These are phyloP conservation scores for Oncorhynchus tshawytscha DNA, from an alignment of 2,113 vertebrate genomes.

Conservation along the genomic window DNA sequence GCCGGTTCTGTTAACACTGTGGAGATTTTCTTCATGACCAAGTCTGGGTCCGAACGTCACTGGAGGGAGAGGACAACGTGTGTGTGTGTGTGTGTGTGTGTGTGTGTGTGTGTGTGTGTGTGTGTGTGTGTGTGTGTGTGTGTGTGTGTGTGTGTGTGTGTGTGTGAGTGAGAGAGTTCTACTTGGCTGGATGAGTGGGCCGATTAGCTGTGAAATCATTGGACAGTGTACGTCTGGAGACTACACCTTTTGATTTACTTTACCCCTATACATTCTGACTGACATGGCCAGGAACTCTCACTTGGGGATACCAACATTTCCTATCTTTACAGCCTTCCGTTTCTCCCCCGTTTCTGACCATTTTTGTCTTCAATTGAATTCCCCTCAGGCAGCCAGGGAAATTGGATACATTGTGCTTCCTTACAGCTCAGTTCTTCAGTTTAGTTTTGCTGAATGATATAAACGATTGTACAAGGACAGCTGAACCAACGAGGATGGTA, in stretches of 20 bases:
- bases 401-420: conserved; percentile 5
- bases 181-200: conserved; percentile 11
- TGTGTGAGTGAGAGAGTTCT: not conserved
- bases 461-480: not conserved
- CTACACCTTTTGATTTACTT: conserved; percentile 30
- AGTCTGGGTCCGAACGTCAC: conserved; percentile 18
- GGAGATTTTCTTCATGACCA: conserved; percentile 45
- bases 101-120: not conserved
- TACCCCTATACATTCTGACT: conserved; percentile 25
- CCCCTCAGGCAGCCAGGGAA: conserved; percentile 4
- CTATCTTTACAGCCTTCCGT: not conserved
- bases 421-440: not conserved
- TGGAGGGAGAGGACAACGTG: not conserved
- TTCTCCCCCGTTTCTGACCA: not conserved
- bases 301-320: not conserved
- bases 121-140: not conserved
- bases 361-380: conserved; percentile 16
- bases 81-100: not conserved
- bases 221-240: conserved; percentile 32
- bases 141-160: not conserved
- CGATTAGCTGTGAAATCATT: conserved; percentile 35
- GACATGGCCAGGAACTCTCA: conserved; percentile 2
- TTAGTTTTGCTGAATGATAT: not conserved
- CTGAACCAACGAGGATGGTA: not conserved
- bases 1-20: conserved; percentile 29